Evolutionary conservation across 2,113 vertebrate genomes (phyloP), one percentile per base, ranked within the genome.

Genomic region (Platichthys flesus): DNA sequence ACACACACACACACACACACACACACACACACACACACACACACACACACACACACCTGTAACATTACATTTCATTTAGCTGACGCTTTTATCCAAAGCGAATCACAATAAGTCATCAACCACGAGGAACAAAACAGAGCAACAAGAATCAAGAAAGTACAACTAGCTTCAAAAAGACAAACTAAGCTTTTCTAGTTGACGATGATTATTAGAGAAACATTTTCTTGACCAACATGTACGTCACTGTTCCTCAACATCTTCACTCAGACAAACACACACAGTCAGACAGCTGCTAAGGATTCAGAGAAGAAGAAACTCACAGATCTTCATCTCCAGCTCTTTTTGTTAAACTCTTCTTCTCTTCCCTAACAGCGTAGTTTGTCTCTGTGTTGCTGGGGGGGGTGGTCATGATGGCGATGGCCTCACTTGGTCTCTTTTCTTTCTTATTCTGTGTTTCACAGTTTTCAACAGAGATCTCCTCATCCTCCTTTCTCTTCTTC

Each of bases 321-420:
- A 20, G 55, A 2, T 57, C 23, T 26, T 57, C 55, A 1, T 26
- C 24, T 57, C 23, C 24, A 15, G 3, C 24, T 57, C 55, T 26
- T 26, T 12, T 10, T 28, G 4, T 56, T 21, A 5, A 10, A 15
- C 23, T 28, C 40, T 6, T 56, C 21, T 15, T 76, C 14, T 2
- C 6, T n/a, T 9, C 20, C 20, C n/a, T 9, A 9, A 7, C n/a
- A 1, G 1, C 7, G 14, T 31, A 8, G 0, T 55, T 7, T 0
- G 47, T 52, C 26, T 45, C 31, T 20, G 18, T 45, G 21, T 21
- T 67, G 62, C 3, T 16, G 2, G n/a, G 15, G 5, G 16, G 5
- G 0, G 58, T 64, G 49, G 21, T 37, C 13, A 4, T 52, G 67
- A 40, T 10, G 23, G n/a, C 26, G 5, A 2, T 13, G 14, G 1